Percentiles rank a stretch among this genome's conserved stretches.
Evolutionary conservation across 2,797 vertebrate genomes (phyloP).

Genomic region (Phoebastria nigripes): DNA sequence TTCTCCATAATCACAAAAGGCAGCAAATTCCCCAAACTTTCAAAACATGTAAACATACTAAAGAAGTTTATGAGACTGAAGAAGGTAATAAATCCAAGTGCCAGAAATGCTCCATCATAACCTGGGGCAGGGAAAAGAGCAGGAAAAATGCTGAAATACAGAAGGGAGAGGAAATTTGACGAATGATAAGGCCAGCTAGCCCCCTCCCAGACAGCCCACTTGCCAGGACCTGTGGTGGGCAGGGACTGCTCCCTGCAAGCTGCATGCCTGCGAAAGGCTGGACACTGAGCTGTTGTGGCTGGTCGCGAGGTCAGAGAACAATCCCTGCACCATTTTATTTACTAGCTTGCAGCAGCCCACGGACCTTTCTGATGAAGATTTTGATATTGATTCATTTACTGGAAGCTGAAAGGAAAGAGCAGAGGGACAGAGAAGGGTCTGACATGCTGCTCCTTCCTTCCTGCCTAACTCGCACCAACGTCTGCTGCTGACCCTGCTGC

Average conservation of each 20-base stretch:
- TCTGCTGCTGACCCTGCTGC: neutral
- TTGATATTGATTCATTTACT: neutral
- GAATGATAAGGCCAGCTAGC: neutral
- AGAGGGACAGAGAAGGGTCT: neutral
- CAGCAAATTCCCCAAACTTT: neutral
- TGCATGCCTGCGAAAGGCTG: neutral
- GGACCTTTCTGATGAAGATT: neutral
- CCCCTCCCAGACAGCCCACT: neutral
- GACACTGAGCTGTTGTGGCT: neutral
- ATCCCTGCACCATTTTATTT: neutral
- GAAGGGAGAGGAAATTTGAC: neutral
- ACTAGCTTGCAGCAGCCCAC: neutral
- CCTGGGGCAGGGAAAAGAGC: neutral
- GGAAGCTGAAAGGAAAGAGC: neutral
- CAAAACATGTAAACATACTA: neutral
- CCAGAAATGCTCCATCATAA: neutral
- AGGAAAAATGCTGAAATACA: neutral
- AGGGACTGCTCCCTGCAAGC: neutral
- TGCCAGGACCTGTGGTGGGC: rapidly evolving
- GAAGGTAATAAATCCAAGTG: neutral
- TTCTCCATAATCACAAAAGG: neutral
- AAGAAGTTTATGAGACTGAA: neutral
- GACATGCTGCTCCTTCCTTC: neutral
- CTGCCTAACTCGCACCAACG: neutral
- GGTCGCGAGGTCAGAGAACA: neutral